Percentiles rank a stretch among this genome's conserved stretches.
These are phyloP conservation scores for Leucoraja erinaceus DNA, from an alignment of 2,113 vertebrate species.

Conservation along the genomic window DNA sequence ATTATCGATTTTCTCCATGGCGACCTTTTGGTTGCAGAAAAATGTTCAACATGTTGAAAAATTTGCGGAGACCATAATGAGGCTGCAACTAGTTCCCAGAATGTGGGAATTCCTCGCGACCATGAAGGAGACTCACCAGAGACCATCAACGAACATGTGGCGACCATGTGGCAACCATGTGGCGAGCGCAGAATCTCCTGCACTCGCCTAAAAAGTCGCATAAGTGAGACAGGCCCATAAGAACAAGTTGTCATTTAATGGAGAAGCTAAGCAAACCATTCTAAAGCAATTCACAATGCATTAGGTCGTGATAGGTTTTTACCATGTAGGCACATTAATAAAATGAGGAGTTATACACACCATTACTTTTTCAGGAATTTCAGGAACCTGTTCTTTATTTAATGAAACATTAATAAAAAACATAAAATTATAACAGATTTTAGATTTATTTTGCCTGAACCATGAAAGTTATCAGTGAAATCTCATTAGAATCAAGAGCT, in stretches of 20 bases:
- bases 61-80: no score
- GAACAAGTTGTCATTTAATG: no score
- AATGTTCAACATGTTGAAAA: no score
- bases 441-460: background rate
- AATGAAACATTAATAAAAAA: background rate
- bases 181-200: no score
- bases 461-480: background rate
- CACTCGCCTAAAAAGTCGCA: no score
- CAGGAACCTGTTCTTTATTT: background rate
- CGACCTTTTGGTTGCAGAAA: no score
- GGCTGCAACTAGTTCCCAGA: no score
- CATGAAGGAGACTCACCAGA: no score
- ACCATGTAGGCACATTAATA: background rate
- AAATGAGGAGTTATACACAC: background rate
- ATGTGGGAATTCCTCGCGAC: no score
- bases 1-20: no score
- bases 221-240: background rate
- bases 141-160: no score
- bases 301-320: background rate
- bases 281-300: background rate
- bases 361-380: background rate
- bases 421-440: background rate
- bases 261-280: background rate
- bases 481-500: background rate
- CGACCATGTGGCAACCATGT: no score